Base-by-base conservation (phyloP, 2,113 vertebrate species). In the Xiphias gladius region DNA sequence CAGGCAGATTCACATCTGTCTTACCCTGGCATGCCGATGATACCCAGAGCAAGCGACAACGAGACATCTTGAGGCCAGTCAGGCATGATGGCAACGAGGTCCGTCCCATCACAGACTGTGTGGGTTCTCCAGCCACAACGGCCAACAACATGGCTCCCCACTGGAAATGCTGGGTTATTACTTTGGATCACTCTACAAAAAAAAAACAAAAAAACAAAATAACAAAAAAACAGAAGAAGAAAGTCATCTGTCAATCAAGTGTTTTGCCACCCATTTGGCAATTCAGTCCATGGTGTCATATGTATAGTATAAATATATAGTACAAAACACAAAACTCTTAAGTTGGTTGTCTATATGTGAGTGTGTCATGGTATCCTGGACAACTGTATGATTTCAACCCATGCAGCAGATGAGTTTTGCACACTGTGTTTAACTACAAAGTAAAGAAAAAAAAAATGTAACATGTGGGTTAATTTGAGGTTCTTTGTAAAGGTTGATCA, bases 11-110 rank as follows among this genome's bases (percentile, higher is more conserved):
- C 0, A 32, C 22, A 64, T 59, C 48, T 41, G 37, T 10, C 82
- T 75, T 84, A 98, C 97, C 97, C 97, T 3, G 97, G 93, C 97
- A 98, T 97, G 68, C 97, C 97, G 48, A 97, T 10, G 0, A 89
- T 72, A 9, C 97, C 97, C 84, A 98, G 90, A 84, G 96, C 95
- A 85, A 97, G 84, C 48, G 97, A 98, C 80, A 16, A 52, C 0
- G 97, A 92, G 46, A 98, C 48, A 0, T 95, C 95, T 26, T 94
- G 85, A 0, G 97, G 96, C 97, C 97, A 98, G 0, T 8, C 78
- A 0, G 92, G 0, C 75, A 93, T 91, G 85, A 98, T 52, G 5
- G 63, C 88, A 0, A 39, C 54, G 19, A 99, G 87, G 0, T 26
- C 83, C 20, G 86, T 92, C 1, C 96, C 96, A 35, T 95, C 82